Evolutionary conservation across 2,888 invertebrate genomes (phyloP), one percentile per base, ranked within the genome.

Genomic region (Helicoverpa assulta): DNA sequence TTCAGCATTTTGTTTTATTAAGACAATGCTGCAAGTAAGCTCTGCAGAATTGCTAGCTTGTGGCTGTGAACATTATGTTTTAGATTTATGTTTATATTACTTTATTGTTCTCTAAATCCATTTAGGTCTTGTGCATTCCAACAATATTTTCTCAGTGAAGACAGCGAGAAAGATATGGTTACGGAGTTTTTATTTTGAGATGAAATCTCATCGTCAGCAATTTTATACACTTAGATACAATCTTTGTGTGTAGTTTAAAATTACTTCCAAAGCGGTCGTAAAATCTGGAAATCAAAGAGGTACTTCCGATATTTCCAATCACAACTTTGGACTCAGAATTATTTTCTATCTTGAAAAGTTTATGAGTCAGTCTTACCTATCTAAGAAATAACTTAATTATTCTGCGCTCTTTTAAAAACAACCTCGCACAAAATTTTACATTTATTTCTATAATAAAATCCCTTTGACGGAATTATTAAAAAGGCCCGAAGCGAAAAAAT

Each of bases 191-290:
- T 62, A 54, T 64, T 63, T 65, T 33, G 18, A 50, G 19, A 61
- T 0, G 29, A 61, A 60, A 26, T 70, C 63, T 67, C 21, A 14
- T 40, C 10, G 70, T 70, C 73, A 67, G 63, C 55, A 61, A 6
- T 60, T 70, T 70, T 58, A 56, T 71, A 40, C 10, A 54, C 52
- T 53, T 5, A 33, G 59, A 59, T 62, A 59, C 54, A 52, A 66
- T 62, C 60, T 64, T 56, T 21, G 10, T 26, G 29, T 61, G 26
- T 60, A 58, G 70, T 78, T 78, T 67, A 62, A 77, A 70, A 54
- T 69, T 75, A 80, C 66, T 51, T 75, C 16, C 18, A 33, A 21
- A 59, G 21, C 40, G 5, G 47, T 68, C 52, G 58, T 80, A 78
- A 72, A 75, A 66, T 67, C 26, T 0, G 5, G 10, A 10, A 65